Percentiles rank a stretch among this genome's conserved stretches.
These are phyloP conservation scores for Amia ocellicauda DNA, from an alignment of 2,113 vertebrate species.

Conservation along the genomic window DNA sequence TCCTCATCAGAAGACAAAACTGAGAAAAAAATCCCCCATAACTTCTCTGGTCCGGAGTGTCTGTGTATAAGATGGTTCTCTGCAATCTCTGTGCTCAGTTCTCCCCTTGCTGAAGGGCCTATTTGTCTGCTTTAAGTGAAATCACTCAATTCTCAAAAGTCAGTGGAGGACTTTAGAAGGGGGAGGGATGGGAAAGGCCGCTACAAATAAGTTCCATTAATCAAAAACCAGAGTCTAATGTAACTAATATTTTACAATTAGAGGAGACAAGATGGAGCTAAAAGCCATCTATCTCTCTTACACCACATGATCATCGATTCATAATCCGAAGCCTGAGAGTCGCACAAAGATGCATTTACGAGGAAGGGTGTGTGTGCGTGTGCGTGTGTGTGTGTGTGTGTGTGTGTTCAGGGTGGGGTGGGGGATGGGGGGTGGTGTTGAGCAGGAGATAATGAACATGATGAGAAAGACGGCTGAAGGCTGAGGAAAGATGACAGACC, in stretches of 20 bases:
- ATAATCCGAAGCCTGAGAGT: slow-evolving; percentile 90
- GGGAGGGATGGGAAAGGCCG: slow-evolving; percentile 84
- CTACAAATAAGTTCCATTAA: slow-evolving; percentile 99
- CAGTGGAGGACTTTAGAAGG: slow-evolving; percentile 87
- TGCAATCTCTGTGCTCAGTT: slow-evolving; percentile 59
- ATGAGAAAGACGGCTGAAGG: slow-evolving; percentile 71
- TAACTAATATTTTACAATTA: slow-evolving; percentile 99
- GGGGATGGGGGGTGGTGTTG: slow-evolving; percentile 61
- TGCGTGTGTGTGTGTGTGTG: slow-evolving; percentile 15
- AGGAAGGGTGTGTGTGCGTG: slow-evolving; percentile 51
- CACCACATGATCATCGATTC: slow-evolving; percentile 99
- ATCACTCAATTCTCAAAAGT: slow-evolving; percentile 98
- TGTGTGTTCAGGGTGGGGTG: slow-evolving; percentile 38
- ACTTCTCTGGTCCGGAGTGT: neutral
- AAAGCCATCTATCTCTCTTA: slow-evolving; percentile 99
- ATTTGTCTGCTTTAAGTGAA: slow-evolving; percentile 97
- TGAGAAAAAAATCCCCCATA: neutral
- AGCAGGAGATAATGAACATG: slow-evolving; percentile 78
- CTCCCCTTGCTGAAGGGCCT: slow-evolving; percentile 74
- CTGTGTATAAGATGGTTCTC: slow-evolving; percentile 9
- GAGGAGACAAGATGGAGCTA: slow-evolving; percentile 98
- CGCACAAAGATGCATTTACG: slow-evolving; percentile 80
- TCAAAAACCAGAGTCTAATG: slow-evolving; percentile 99
- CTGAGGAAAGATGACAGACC: slow-evolving; percentile 74
- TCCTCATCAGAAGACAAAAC: too few species aligned